Evolutionary conservation across 2,113 vertebrate species (phyloP), one percentile per base, ranked within the genome.

Genomic region (Sclerurus mexicanus): DNA sequence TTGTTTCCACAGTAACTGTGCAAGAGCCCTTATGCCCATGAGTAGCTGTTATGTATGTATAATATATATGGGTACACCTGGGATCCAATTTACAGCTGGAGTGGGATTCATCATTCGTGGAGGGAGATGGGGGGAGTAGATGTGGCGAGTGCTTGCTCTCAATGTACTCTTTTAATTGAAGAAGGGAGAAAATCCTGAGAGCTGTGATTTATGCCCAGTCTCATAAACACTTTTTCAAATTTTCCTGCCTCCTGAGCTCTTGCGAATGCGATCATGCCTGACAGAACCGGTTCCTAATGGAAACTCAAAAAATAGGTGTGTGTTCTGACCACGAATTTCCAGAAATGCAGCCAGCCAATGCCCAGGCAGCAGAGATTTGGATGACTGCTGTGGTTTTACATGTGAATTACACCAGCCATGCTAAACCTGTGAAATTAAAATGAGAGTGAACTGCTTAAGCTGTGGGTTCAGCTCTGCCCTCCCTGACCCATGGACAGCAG

Each of bases 1-100:
- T 90, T 2, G 94, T 97, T 97, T 95, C 96, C 93, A 96, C 96
- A 96, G 95, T 94, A 97, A 95, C 96, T 82, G 74, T 92, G 89
- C 82, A 60, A 85, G 87, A 92, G 72, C 82, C 56, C 83, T 92
- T 87, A 49, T 84, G 72, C 47, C 96, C 78, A 47, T 87, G 84
- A 92, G 91, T 95, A 90, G 89, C 81, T 93, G 87, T 80, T 91
- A 90, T 58, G 72, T 95, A 37, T 85, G 68, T 94, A 87, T 89
- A 80, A 74, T 92, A 88, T 74, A 39, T 85, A 67, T 81, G 50
- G 39, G 23, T 80, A 80, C 91, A 67, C 82, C 82, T 95, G 93
- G 85, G 91, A 91, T 62, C 85, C 75, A 91, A 77, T 91, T 93
- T 94, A 94, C 56, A 86, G 75, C 82, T 88, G 49, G 60, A 90